Base-by-base conservation (phyloP, 2,888 invertebrate genomes). In the Parascotia fuliginaria region DNA sequence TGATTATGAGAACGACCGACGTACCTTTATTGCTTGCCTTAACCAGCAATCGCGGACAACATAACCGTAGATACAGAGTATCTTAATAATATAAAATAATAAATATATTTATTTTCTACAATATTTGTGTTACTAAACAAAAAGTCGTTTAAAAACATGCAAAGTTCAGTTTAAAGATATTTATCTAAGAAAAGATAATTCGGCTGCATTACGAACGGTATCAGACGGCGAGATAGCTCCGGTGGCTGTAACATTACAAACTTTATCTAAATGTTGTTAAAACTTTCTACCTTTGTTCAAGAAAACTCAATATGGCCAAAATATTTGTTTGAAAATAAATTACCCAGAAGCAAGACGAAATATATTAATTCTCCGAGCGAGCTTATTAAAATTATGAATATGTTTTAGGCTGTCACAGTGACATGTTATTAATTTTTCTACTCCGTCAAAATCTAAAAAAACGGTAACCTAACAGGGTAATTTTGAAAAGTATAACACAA, bases 191-290 rank as follows among this genome's bases (percentile, higher is more conserved):
- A 40, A 40, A 16, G 12, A 40, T 31, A 42, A 42, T 47, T 42
- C 45, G 42, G 46, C 24, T 42, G 34, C 40, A 40, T 38, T 31
- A 34, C 38, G 36, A 43, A 36, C 40, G 48, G 46, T 33, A 47
- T 39, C 46, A 34, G 46, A 29, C 42, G 27, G 19, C 42, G 34
- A 57, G 55, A 54, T 56, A 70, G 71, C 64, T 72, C 65, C 45
- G 41, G 61, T 52, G 41, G 60, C 61, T 58, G 70, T 74, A 69
- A 73, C 65, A 61, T 68, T 65, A 40, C 45, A 39, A 75, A 73
- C 70, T 75, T 74, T 61, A 70, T 59, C 60, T 65, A 74, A 79
- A 78, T 76, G 75, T 77, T 77, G 73, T 75, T 75, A 73, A 76
- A 78, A 79, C 65, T 77, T 75, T 66, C 60, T 58, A 45, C 55